phyloP scores from a whole-genome alignment of 2,113 vertebrate genomes.

The Andinoacara biseriatus region DNA sequence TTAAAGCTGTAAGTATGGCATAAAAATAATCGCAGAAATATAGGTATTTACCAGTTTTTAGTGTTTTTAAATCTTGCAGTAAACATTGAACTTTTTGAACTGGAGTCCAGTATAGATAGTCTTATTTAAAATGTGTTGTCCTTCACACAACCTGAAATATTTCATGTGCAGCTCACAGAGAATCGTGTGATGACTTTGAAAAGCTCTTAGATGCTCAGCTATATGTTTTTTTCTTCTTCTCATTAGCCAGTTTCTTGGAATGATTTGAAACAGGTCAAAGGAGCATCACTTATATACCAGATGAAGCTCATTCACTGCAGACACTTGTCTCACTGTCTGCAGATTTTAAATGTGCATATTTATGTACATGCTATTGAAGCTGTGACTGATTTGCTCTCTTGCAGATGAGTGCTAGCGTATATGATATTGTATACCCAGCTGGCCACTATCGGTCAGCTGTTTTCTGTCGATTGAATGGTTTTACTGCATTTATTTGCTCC shows the following conservation, averaged over 20 bases:
- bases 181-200: background rate
- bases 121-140: background rate
- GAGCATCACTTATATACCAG: background rate
- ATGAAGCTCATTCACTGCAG: background rate
- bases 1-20: background rate
- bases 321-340: background rate
- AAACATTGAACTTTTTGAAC: background rate
- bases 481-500: conserved; percentile 46
- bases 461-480: conserved; percentile 36
- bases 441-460: conserved; percentile 47
- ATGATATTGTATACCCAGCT: conserved; percentile 12
- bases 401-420: background rate
- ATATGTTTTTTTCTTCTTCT: background rate
- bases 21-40: background rate
- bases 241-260: background rate
- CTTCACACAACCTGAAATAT: background rate
- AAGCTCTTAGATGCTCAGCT: background rate
- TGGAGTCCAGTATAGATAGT: background rate
- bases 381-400: conserved; percentile 10
- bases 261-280: conserved; percentile 22
- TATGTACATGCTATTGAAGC: conserved; percentile 12
- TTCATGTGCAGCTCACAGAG: background rate
- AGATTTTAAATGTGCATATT: conserved; percentile 15
- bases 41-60: background rate
- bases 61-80: background rate